Evolutionary conservation across 2,113 vertebrate genomes (phyloP), one percentile per base, ranked within the genome.

Genomic region (Oreocharis arfaki): DNA sequence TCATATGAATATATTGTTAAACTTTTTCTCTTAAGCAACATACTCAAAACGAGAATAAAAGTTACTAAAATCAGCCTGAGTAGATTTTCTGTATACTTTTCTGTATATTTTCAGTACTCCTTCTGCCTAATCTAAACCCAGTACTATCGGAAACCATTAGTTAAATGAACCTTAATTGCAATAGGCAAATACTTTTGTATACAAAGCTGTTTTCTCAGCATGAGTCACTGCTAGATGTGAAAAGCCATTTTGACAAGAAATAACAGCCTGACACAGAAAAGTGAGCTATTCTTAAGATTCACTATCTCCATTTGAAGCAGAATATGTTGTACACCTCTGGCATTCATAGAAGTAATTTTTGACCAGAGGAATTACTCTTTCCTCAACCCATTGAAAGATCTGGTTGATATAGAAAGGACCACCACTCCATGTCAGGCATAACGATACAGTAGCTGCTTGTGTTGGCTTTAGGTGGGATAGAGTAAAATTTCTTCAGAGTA

Each of bases 1-100:
- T 94, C 76, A 73, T 86, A 74, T 85, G 96, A 97, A 95, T 94
- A 95, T 84, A 96, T 93, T 95, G 87, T 53, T 78, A 88, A 84
- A 47, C 83, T 74, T 57, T 17, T 96, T 88, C 71, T 97, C 61
- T 92, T 90, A 92, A 97, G 69, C 53, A 93, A 55, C 20, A 64
- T 55, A 87, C 7, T 90, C n/a, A 94, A 95, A 91, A 71, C 41
- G 21, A 90, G 50, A 90, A 87, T 65, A 90, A 87, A 56, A 80
- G 20, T n/a, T 33, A 77, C 56, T 80, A 82, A 91, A 95, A 39
- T 71, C 53, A 90, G 39, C 44, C 64, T 81, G 44, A 88, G 87
- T 52, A 59, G 20, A 71, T 33, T 12, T 84, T 90, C 63, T 37
- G 10, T 89, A 44, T 73, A 64, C 64, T 79, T 94, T 64, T 24